Base-by-base conservation (phyloP, 2,113 vertebrate genomes). In the Hippocampus barbouri region DNA sequence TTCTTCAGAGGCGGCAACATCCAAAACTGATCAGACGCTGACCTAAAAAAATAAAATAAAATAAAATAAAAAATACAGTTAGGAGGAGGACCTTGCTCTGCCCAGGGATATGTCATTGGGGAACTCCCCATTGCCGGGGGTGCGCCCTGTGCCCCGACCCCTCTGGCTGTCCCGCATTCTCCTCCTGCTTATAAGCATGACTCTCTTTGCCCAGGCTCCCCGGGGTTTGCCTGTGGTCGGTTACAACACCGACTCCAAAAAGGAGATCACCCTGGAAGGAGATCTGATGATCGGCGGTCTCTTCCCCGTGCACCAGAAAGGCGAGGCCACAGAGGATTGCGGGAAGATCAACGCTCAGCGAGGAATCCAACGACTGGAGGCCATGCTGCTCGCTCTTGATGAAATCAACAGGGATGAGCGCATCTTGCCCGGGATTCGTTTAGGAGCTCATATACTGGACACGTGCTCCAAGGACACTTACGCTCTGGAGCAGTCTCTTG, bases 401-500 rank as follows among this genome's bases (percentile, higher is more conserved):
- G 93, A 93, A 86, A 98, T 99, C 90, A 99, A 98, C 92, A 93
- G 78, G 23, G 95, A 99, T 1, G 78, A 93, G 0, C 91, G 41
- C 79, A 93, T 99, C 82, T 92, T 99, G 78, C 97, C 96, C 0
- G 96, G 97, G 5, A 91, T 99, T 80, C 91, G 68, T 45, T 87
- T 99, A 68, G 97, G 97, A 0, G 95, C 96, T 4, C 95, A 98
- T 75, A 98, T 99, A 78, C 91, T 98, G 2, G 97, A 99, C 92
- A 98, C 95, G 21, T 99, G 97, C 86, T 98, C 97, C 45, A 98
- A 98, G 88, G 97, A 99, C 93, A 99, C 97, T 0, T 94, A 98
- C 0, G 97, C 97, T 56, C 91, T 99, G 4, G 97, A 99, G 91
- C 97, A 98, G 88, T 96, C 97, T 0, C 93, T 99, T 0, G 97